phyloP scores from a whole-genome alignment of 2,888 invertebrate genomes.

The Limenitis camilla region DNA sequence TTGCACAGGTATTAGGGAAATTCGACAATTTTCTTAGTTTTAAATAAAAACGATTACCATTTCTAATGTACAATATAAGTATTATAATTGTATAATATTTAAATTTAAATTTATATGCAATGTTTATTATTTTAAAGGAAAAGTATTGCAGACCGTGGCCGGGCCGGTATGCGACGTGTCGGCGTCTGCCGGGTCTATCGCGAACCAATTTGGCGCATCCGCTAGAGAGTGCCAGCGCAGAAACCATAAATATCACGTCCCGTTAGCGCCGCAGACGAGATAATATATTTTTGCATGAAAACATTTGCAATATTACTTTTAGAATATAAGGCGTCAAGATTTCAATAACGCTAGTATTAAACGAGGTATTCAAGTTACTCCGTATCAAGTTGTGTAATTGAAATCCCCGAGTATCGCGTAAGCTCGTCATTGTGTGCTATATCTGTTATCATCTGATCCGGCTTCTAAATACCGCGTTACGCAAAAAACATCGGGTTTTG shows the following conservation, averaged over 20 bases:
- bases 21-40: conserved; percentile 19
- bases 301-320: conserved; percentile 12
- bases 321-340: not conserved
- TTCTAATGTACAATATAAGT: no score
- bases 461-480: conserved; percentile 40
- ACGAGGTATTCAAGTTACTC: conserved; percentile 6
- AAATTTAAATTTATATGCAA: conserved; percentile 34
- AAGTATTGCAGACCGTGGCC: conserved; percentile 53
- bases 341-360: not conserved
- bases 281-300: conserved; percentile 36
- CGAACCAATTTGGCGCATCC: conserved; percentile 73
- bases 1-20: conserved; percentile 34
- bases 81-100: no score
- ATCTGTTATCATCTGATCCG: conserved; percentile 48
- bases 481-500: conserved; percentile 39
- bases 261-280: conserved; percentile 35
- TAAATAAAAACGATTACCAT: no score
- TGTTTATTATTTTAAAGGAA: conserved; percentile 41
- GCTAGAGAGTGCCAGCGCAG: conserved; percentile 55
- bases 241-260: conserved; percentile 58
- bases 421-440: conserved; percentile 48
- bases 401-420: conserved; percentile 36
- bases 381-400: conserved; percentile 41
- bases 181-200: conserved; percentile 69
- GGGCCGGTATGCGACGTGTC: conserved; percentile 62